Evolutionary conservation across 2,888 invertebrate species (phyloP).

Genomic region (Steinernema scapterisci): DNA sequence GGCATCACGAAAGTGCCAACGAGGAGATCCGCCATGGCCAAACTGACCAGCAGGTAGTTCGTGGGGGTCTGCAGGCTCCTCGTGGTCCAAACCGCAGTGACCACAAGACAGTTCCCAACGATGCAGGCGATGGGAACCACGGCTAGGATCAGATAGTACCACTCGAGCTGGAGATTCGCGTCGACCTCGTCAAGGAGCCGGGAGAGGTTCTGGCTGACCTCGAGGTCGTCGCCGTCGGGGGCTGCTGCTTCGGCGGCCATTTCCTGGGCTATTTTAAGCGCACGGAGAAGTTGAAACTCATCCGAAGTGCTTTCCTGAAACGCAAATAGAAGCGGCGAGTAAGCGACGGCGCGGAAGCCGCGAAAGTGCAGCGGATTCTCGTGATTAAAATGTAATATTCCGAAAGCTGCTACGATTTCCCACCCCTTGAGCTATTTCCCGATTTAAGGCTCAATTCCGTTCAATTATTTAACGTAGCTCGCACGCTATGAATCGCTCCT

Average conservation of each 20-base stretch:
- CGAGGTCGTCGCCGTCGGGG: neutral
- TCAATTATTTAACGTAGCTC: conserved; percentile 29
- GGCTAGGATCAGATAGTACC: conserved; percentile 41
- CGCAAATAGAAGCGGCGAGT: neutral
- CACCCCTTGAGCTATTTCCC: conserved; percentile 31
- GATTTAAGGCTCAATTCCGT: conserved; percentile 28
- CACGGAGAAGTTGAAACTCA: too few species aligned
- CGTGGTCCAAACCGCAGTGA: conserved; percentile 64
- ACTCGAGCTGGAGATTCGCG: conserved; percentile 7
- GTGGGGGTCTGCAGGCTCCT: conserved; percentile 65
- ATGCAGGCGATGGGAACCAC: conserved; percentile 48
- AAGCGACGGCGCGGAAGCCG: too few species aligned
- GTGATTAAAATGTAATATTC: conserved; percentile 33
- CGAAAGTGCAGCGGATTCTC: conserved; percentile 25
- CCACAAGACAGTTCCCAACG: conserved; percentile 59
- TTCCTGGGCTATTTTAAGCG: conserved; percentile 15
- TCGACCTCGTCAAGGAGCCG: neutral
- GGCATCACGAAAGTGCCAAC: conserved; percentile 66
- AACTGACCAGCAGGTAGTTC: conserved; percentile 59
- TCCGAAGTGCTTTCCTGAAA: too few species aligned
- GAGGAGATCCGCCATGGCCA: conserved; percentile 65
- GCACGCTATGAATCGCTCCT: conserved; percentile 26
- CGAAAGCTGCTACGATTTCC: conserved; percentile 22
- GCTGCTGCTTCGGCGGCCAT: too few species aligned
- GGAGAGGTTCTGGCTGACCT: neutral